A percentile compares a stretch with the other conserved stretches of the same genome.
Conservation (phyloP, 2,888 invertebrate genomes). For the Aphelenchoides bicaudatus region DNA sequence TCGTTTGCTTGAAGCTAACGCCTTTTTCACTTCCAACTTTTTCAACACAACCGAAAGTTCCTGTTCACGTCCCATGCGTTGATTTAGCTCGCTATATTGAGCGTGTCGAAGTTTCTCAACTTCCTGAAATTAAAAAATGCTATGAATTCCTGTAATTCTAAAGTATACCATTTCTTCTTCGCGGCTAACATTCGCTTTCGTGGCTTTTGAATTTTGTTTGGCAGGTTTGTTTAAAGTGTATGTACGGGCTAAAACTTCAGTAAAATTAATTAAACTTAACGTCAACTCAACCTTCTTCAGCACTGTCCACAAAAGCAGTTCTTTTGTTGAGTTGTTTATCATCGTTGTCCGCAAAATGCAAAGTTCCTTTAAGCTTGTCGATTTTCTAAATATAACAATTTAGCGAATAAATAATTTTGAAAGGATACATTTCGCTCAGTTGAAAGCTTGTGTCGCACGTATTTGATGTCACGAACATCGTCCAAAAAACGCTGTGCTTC, state of each 20-base stretch:
- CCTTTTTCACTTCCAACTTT: slow-evolving; percentile 53
- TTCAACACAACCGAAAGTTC: slow-evolving; percentile 50
- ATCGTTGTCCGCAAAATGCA: slow-evolving; percentile 44
- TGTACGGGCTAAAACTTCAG: no score
- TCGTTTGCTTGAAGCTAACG: slow-evolving; percentile 35
- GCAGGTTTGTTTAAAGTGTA: slow-evolving; percentile 69
- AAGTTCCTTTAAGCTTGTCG: slow-evolving; percentile 46
- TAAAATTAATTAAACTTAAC: not conserved
- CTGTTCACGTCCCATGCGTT: slow-evolving; percentile 48
- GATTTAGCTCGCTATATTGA: slow-evolving; percentile 53
- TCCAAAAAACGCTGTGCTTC: slow-evolving; percentile 79
- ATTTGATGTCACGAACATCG: slow-evolving; percentile 84
- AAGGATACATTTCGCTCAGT: slow-evolving; percentile 51
- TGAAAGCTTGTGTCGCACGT: slow-evolving; percentile 73
- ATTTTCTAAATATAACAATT: slow-evolving; percentile 42
- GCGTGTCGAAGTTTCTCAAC: slow-evolving; percentile 43
- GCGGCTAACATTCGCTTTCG: no score
- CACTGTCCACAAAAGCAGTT: slow-evolving; percentile 51
- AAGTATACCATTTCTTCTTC: slow-evolving; percentile 12
- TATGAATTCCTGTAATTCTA: not conserved
- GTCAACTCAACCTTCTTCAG: slow-evolving; percentile 41
- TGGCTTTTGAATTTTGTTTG: no score
- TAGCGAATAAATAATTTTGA: not conserved
- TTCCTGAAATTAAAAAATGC: slow-evolving; percentile 32
- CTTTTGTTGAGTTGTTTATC: no score